Percentiles rank a stretch among this genome's conserved stretches.
Evolutionary conservation across 1,140 invertebrate species (phyloP).

Genomic region (Drosophila nigrodunni): DNA sequence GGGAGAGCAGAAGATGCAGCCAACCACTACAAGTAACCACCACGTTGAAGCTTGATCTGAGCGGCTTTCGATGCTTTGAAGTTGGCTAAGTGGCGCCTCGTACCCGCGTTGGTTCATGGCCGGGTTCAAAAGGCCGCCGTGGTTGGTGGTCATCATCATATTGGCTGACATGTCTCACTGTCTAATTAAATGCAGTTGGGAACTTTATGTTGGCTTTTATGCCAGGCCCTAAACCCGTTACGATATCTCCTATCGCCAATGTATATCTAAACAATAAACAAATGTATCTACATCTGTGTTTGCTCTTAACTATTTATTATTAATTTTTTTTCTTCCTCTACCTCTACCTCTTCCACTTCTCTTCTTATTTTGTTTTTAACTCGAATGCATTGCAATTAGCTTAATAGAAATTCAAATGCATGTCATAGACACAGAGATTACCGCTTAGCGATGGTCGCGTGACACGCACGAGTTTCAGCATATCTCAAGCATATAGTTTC

Average conservation of each 20-base stretch:
- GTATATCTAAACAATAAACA: conserved; percentile 66
- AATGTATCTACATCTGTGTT: conserved; percentile 48
- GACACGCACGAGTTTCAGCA: not conserved
- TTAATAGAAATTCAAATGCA: conserved; percentile 79
- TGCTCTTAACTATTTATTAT: conserved; percentile 54
- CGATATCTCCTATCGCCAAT: conserved; percentile 14
- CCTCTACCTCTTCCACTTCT: too few relatives aligned
- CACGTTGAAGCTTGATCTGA: conserved; percentile 1
- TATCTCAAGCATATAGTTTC: not conserved
- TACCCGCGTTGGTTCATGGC: conserved; percentile 32
- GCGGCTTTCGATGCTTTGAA: conserved; percentile 68
- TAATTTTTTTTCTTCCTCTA: conserved; percentile 17
- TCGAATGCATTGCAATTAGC: conserved; percentile 66
- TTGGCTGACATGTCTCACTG: conserved; percentile 44
- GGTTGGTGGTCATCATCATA: conserved; percentile 62
- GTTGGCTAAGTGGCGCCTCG: conserved; percentile 77
- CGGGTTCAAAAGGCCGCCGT: conserved; percentile 74
- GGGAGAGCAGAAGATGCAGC: conserved; percentile 22
- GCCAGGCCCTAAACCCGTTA: conserved; percentile 27
- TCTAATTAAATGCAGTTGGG: conserved; percentile 71
- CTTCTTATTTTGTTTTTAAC: not conserved
- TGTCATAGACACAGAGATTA: conserved; percentile 64
- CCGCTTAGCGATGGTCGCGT: conserved; percentile 15
- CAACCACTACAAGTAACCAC: conserved; percentile 29
- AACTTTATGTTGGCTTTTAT: conserved; percentile 80